Conservation (phyloP, 2,888 invertebrate genomes). For the Pegoplata infirma region DNA sequence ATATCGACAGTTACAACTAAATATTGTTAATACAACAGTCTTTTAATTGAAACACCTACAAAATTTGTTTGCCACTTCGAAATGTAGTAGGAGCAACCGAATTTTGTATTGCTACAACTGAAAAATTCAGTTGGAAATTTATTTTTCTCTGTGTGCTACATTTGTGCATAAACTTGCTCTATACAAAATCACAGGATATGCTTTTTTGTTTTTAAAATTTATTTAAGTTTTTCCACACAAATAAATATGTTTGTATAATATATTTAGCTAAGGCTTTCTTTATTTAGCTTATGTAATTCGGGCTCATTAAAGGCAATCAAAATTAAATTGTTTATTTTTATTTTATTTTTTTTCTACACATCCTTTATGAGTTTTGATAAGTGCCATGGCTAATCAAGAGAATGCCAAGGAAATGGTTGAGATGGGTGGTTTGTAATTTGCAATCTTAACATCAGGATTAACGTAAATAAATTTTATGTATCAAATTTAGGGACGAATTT, state of each 20-base stretch:
- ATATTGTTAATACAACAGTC: too few species aligned
- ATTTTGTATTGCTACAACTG: too few species aligned
- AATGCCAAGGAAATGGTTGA: not conserved
- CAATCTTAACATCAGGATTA: not conserved
- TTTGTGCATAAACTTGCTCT: too few species aligned
- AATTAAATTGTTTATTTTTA: constrained; percentile 8
- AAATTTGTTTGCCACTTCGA: too few species aligned
- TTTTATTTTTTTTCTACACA: not conserved
- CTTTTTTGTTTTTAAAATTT: too few species aligned
- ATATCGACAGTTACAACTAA: too few species aligned
- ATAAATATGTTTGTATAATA: not conserved
- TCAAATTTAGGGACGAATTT: not conserved
- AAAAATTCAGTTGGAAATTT: too few species aligned
- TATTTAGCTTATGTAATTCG: constrained; percentile 11
- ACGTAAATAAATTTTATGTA: not conserved
- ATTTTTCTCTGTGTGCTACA: too few species aligned
- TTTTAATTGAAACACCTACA: too few species aligned
- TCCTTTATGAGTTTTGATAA: not conserved
- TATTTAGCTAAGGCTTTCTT: not conserved
- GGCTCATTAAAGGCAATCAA: constrained; percentile 40
- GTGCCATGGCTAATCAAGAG: too few species aligned
- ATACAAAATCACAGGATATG: too few species aligned
- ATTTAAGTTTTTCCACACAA: not conserved
- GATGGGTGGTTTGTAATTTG: not conserved
- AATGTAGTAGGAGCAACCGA: too few species aligned